phyloP scores from a whole-genome alignment of 2,888 invertebrate species.

The Coleophora flavipennella region DNA sequence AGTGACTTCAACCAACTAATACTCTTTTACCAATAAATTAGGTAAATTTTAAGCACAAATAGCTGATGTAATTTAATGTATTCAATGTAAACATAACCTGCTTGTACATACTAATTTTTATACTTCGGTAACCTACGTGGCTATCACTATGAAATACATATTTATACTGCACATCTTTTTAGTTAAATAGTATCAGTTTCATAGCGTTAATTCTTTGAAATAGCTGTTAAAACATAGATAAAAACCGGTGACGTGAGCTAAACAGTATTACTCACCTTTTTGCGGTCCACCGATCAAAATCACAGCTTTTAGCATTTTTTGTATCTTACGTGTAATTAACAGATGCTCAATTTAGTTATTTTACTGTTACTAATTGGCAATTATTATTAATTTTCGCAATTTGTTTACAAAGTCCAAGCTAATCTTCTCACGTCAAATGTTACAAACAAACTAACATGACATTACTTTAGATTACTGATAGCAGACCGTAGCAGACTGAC shows the following conservation, averaged over 20 bases:
- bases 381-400: too few species aligned
- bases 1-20: too few species aligned
- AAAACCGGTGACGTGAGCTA: constrained; percentile 37
- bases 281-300: constrained; percentile 95
- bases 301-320: constrained; percentile 83
- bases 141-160: neutral
- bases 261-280: constrained; percentile 78
- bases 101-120: neutral
- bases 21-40: neutral
- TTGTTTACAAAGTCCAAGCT: too few species aligned
- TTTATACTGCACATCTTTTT: neutral
- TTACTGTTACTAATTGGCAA: too few species aligned
- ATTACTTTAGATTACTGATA: too few species aligned
- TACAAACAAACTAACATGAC: too few species aligned
- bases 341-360: too few species aligned
- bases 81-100: constrained; percentile 3
- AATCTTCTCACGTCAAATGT: too few species aligned
- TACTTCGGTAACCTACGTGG: neutral
- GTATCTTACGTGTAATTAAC: neutral
- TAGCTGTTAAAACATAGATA: neutral
- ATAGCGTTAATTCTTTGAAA: neutral
- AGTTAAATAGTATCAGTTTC: neutral
- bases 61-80: neutral
- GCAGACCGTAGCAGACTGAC: too few species aligned
- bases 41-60: too few species aligned